These are phyloP conservation scores for Cordilura impudica DNA, from an alignment of 2,888 invertebrate species.

Conservation along the genomic window DNA sequence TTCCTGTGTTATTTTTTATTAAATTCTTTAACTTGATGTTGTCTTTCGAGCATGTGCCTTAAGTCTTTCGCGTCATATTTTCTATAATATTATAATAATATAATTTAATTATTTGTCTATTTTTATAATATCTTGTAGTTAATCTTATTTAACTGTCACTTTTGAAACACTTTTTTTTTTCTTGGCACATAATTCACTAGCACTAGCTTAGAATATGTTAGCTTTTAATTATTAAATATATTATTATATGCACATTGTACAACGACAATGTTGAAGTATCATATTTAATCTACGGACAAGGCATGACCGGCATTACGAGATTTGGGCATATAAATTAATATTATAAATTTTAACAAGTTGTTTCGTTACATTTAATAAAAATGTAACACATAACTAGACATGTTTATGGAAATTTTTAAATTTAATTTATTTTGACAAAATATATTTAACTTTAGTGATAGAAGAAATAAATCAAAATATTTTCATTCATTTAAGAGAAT, in stretches of 20 bases:
- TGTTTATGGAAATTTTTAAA: background rate
- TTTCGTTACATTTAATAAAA: background rate
- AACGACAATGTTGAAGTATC: too few species aligned
- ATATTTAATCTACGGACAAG: constrained; percentile 19
- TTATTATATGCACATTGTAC: too few species aligned
- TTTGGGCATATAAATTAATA: constrained; percentile 41
- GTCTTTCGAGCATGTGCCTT: background rate
- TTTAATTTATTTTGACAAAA: background rate
- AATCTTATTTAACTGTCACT: background rate
- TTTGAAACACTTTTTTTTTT: background rate
- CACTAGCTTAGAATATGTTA: background rate
- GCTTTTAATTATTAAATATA: constrained; percentile 7
- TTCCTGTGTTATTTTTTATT: background rate
- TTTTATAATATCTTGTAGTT: background rate
- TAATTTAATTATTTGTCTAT: background rate
- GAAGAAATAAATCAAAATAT: too few species aligned
- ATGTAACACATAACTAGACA: background rate
- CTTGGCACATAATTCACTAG: background rate
- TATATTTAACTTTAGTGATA: too few species aligned
- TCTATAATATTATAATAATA: background rate
- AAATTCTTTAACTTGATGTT: background rate
- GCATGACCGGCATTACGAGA: constrained; percentile 30
- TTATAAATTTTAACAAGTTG: constrained; percentile 1
- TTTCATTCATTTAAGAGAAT: too few species aligned
- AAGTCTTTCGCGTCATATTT: background rate